phyloP scores from a whole-genome alignment of 2,888 invertebrate species.

The Ectropis crepuscularia region DNA sequence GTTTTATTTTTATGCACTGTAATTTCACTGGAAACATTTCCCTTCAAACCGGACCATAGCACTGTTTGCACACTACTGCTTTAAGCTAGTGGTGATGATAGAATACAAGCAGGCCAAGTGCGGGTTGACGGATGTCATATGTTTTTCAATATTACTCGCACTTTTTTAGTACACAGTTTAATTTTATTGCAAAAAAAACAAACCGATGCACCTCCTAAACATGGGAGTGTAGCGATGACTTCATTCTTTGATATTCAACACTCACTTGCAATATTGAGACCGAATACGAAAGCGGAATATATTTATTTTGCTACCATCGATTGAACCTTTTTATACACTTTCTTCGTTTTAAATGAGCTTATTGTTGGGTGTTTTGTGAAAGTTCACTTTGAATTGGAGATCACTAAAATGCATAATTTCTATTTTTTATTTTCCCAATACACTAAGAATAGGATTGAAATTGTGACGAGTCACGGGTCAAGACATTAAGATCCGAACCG shows the following conservation, averaged over 20 bases:
- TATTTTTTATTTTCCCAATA: constrained; percentile 10
- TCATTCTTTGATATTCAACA: constrained; percentile 21
- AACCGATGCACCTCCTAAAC: constrained; percentile 3
- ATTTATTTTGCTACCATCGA: constrained; percentile 35
- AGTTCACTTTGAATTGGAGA: constrained; percentile 28
- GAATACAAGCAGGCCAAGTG: no score
- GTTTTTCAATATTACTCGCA: no score
- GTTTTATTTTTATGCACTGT: no score
- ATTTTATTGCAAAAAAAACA: background rate
- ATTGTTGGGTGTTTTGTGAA: constrained; percentile 40
- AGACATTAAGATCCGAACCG: no score
- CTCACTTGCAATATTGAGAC: constrained; percentile 18
- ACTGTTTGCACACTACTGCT: no score
- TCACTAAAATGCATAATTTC: constrained; percentile 18
- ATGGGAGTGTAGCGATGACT: constrained; percentile 19
- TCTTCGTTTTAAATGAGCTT: constrained; percentile 32
- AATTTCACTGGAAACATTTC: no score
- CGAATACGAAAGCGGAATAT: constrained; percentile 34
- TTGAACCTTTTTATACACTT: constrained; percentile 37
- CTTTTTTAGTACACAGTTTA: no score
- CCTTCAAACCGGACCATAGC: no score
- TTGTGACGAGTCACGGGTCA: no score
- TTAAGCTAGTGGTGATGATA: no score
- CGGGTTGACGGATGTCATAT: no score
- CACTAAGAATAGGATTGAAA: background rate